Conservation (phyloP, 2,797 vertebrate species). For the Salmo trutta region DNA sequence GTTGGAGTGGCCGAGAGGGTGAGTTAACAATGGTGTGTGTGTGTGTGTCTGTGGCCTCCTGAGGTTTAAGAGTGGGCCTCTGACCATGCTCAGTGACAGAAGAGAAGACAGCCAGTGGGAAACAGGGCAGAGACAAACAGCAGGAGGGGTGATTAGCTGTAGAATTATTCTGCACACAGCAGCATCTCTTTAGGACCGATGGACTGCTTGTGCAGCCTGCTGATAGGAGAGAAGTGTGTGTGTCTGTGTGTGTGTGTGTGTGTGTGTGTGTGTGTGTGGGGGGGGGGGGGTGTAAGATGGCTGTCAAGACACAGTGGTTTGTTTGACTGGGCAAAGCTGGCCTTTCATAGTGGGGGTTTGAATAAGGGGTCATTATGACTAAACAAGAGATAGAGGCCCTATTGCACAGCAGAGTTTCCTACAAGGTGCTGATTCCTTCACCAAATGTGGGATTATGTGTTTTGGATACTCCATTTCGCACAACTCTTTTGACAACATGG, state of each 20-base stretch:
- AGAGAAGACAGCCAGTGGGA: background rate
- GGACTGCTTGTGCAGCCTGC: background rate
- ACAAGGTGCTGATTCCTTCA: no score
- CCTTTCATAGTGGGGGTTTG: background rate
- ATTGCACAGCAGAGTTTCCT: no score
- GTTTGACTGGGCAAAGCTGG: background rate
- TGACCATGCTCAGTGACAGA: slow-evolving; percentile 5
- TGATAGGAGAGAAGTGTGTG: background rate
- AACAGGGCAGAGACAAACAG: background rate
- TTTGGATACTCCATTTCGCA: no score
- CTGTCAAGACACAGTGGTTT: background rate
- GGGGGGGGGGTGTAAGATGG: background rate
- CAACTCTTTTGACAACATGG: no score
- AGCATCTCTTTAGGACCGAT: background rate
- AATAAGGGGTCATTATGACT: no score
- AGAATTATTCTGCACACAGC: background rate
- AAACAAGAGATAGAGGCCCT: no score
- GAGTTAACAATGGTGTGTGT: background rate
- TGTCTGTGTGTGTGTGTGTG: no score
- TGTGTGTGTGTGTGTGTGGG: no score
- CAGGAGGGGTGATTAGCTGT: background rate
- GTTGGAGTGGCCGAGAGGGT: no score
- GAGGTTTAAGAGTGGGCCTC: background rate
- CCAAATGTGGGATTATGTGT: no score
- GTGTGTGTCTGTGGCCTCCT: background rate